Conservation (phyloP, 2,113 vertebrate genomes). For the Tachysurus fulvidraco region DNA sequence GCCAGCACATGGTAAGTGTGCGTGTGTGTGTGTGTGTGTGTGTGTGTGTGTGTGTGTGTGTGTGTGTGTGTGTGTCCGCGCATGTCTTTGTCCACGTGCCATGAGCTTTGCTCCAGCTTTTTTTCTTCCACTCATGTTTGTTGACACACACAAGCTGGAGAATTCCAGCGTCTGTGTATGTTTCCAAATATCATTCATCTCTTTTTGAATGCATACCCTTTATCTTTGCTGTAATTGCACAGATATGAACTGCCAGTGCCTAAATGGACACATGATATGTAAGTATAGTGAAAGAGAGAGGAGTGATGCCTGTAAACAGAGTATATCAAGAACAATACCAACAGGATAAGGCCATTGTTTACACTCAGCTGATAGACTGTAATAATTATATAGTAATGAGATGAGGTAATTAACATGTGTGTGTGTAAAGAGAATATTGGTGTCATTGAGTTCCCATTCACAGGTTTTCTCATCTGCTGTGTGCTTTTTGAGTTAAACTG, state of each 20-base stretch:
- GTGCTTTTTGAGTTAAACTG: background rate
- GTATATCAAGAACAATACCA: background rate
- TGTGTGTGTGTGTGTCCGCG: background rate
- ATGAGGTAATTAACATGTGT: background rate
- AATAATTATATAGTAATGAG: background rate
- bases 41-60: background rate
- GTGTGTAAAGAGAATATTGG: background rate
- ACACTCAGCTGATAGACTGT: background rate
- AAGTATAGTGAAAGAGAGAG: background rate
- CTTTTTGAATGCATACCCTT: background rate
- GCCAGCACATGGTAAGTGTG: background rate
- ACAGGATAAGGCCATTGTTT: background rate
- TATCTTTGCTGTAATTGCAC: background rate
- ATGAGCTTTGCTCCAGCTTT: background rate
- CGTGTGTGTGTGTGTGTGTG: background rate
- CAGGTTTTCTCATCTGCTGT: background rate
- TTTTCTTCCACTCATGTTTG: background rate
- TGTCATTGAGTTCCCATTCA: background rate
- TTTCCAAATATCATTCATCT: background rate
- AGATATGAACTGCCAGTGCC: background rate
- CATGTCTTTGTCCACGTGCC: background rate
- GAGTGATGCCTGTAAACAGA: background rate
- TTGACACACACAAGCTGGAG: slow-evolving; percentile 1
- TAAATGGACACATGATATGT: background rate
- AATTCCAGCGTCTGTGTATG: background rate